These are phyloP conservation scores for Aelia acuminata DNA, from an alignment of 2,888 invertebrate species.

Conservation along the genomic window DNA sequence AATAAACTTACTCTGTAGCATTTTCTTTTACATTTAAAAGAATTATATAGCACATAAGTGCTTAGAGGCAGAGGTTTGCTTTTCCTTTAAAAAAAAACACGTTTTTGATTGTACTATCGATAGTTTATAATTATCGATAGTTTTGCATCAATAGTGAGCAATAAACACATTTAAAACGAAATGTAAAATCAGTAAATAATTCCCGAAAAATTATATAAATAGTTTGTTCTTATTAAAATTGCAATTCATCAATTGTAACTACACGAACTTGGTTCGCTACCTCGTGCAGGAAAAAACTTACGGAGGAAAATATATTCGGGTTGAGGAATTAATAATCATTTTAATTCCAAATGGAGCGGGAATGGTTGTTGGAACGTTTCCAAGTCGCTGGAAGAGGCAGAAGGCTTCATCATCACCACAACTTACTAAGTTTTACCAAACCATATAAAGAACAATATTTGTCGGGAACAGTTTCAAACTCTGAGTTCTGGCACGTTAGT, in stretches of 20 bases:
- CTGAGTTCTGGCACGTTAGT: no score
- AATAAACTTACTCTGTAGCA: no score
- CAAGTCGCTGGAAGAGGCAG: neutral
- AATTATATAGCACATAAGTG: no score
- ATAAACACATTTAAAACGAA: no score
- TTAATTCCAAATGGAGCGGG: slow-evolving; percentile 21
- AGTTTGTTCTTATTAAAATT: neutral
- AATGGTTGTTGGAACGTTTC: neutral
- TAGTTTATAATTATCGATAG: no score
- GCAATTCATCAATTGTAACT: neutral
- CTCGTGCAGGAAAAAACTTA: neutral
- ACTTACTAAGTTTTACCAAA: neutral
- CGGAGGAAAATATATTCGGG: neutral
- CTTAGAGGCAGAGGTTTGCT: no score
- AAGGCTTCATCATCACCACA: neutral
- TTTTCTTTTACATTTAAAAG: no score
- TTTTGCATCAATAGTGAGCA: no score
- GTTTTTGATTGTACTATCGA: no score
- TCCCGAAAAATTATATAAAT: neutral
- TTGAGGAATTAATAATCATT: slow-evolving; percentile 7
- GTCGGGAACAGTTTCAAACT: neutral
- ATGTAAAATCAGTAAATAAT: no score
- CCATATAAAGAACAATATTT: neutral
- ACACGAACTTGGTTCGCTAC: neutral
- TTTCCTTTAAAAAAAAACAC: no score